Evolutionary conservation across 2,797 vertebrate species (phyloP).

Genomic region (Moxostoma hubbsi): DNA sequence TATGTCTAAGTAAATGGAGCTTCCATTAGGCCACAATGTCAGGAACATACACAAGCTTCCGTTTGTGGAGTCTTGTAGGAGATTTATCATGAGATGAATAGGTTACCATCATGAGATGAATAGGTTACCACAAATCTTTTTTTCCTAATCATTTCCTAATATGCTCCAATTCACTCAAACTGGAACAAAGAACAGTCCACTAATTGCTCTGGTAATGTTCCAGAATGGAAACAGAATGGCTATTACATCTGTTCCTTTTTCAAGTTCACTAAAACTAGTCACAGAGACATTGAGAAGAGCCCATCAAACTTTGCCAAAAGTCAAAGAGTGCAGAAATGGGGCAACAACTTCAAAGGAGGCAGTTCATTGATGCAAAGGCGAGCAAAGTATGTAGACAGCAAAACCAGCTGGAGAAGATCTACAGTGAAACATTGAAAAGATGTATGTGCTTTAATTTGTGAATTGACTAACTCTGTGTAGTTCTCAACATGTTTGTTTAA

Average conservation of each 20-base stretch:
- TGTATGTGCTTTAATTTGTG: background rate
- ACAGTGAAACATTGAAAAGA: conserved; percentile 17
- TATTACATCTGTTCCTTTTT: conserved; percentile 46
- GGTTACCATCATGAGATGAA: background rate
- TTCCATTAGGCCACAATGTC: conserved; percentile 36
- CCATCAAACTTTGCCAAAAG: conserved; percentile 27
- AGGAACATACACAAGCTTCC: conserved; percentile 46
- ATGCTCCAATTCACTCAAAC: conserved; percentile 10
- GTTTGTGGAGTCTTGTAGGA: conserved; percentile 33
- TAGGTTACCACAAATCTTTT: conserved; percentile 21
- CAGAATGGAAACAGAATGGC: conserved; percentile 36
- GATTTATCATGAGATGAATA: conserved; percentile 41
- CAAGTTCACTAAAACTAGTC: conserved; percentile 43
- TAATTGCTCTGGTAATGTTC: conserved; percentile 43
- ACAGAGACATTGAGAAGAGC: conserved; percentile 15
- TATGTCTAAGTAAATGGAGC: conserved; percentile 25
- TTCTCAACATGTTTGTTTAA: background rate
- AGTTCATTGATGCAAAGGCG: conserved; percentile 30
- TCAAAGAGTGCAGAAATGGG: conserved; percentile 38
- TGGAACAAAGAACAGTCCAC: conserved; percentile 1
- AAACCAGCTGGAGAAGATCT: conserved; percentile 40
- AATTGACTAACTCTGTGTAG: background rate
- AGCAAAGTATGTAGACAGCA: conserved; percentile 27
- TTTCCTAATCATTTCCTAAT: background rate
- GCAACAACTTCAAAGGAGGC: conserved; percentile 47